Evolutionary conservation across 2,797 vertebrate species (phyloP), one percentile per base, ranked within the genome.

Genomic region (Clarias pachynema): DNA sequence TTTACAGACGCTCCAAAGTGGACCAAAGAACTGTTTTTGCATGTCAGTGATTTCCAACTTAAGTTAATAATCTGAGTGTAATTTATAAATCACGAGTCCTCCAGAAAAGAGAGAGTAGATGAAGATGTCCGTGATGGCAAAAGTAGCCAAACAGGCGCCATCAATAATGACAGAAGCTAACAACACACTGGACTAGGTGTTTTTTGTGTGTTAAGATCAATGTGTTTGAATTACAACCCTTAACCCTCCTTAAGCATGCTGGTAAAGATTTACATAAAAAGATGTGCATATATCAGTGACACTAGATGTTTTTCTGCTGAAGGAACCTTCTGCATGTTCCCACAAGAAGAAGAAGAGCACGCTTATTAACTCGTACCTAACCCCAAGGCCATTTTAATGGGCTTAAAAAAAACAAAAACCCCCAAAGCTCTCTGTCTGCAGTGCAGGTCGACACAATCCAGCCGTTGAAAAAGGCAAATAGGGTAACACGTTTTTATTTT

Each of bases 331-430:
- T 22, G 37, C 56, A 37, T 60, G 29, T 57, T 24, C 31, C 75
- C 9, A 37, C 56, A 78, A 14, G 49, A 37, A 10, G 49, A 37
- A 10, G 60, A 60, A 7, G 9, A 80, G 73, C 66, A 24, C 74
- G 73, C 29, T 75, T 68, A 83, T 29, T 62, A 77, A 81, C 59
- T 83, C 78, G 66, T 26, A 80, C 40, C 69, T 78, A 24, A 65
- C 84, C 85, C 40, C 29, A 4, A 80, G 88, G 84, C 84, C 81
- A 85, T 83, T 79, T 81, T 73, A 86, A 86, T 85, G 72, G 49
- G 44, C 79, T 72, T 24, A 85, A 82, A 26, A 44, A 29, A 14
- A 49, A 10, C 8, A 49, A 49, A 44, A 44, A 44, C n/a, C n/a
- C 9, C 44, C 9, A 73, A 85, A 87, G 74, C 53, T 63, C 26